Evolutionary conservation across 2,888 invertebrate genomes (phyloP), one percentile per base, ranked within the genome.

Genomic region (Cryptocheilus praepositus): DNA sequence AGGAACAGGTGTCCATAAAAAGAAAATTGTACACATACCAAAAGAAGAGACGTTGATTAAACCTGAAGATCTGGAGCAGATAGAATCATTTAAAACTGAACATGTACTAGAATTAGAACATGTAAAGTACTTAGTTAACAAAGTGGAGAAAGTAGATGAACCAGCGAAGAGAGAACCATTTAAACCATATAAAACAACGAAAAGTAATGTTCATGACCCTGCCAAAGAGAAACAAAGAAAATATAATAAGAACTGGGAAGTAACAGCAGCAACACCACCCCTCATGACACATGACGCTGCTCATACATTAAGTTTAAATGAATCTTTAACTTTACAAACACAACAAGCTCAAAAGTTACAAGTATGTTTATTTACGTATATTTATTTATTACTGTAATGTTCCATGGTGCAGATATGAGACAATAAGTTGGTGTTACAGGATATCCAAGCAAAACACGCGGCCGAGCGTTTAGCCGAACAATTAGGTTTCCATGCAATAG

Each of bases 221-320:
- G 86, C 86, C 61, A 92, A 91, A 77, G 92, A 92, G 80, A 89
- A 89, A 58, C 73, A 74, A 36, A 75, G 73, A 18, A 80, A 73
- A 18, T 90, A 90, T 65, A 87, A 90, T 73, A 90, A 90, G 82
- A 77, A 91, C 77, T 92, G 92, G 92, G 93, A 92, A 86, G 89
- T 92, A 4, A 92, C 92, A 0, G 91, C 92, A 15, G 93, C 92
- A 5, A 92, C 93, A 7, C 92, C 92, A 46, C 93, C 93, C 0
- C 89, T 90, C 0, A 91, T 89, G 49, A 80, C 92, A 49, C 90
- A 92, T 79, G 91, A 91, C 60, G 89, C 92, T 44, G 89, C 89
- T 1, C 91, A 92, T 86, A 70, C 89, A 15, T 83, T 93, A 61
- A 88, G 88, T 56, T 83, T 93, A 61, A 90, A 91, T 64, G 92